These are phyloP conservation scores for Drosophila nigricruria DNA, from an alignment of 2,888 invertebrate genomes.

Conservation along the genomic window DNA sequence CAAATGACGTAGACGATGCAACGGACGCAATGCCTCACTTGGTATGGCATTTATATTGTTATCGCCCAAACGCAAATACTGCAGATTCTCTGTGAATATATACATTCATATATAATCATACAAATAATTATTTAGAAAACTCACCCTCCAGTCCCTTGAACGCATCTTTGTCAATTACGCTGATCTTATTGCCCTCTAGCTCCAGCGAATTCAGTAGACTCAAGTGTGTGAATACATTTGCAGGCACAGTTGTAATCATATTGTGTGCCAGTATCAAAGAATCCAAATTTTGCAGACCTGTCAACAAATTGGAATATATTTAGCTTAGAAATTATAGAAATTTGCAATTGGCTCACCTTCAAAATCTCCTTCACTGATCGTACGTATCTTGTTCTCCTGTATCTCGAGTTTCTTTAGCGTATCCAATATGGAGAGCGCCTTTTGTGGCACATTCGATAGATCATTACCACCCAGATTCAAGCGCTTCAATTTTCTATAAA, in stretches of 20 bases:
- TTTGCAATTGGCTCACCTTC: conserved; percentile 87
- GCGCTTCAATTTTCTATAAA: conserved; percentile 90
- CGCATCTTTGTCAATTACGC: conserved; percentile 92
- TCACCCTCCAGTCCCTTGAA: conserved; percentile 95
- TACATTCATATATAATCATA: background rate
- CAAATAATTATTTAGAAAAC: conserved; percentile 22
- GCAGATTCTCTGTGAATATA: conserved; percentile 91
- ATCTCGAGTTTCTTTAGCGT: conserved; percentile 94
- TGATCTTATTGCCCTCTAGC: conserved; percentile 94
- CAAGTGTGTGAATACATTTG: conserved; percentile 93
- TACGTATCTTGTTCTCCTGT: conserved; percentile 93
- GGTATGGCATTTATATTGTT: conserved; percentile 95
- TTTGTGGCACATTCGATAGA: conserved; percentile 91
- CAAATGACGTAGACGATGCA: conserved; percentile 94
- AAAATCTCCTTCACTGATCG: conserved; percentile 93
- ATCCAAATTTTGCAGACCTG: conserved; percentile 92
- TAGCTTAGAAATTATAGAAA: background rate
- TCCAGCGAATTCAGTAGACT: conserved; percentile 93
- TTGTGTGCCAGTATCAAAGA: conserved; percentile 95
- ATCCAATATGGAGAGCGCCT: conserved; percentile 91
- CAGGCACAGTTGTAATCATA: conserved; percentile 91
- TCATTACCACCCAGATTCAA: conserved; percentile 95
- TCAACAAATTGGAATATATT: background rate
- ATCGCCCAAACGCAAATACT: conserved; percentile 95
- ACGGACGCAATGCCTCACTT: conserved; percentile 92